Percentiles rank a stretch among this genome's conserved stretches.
Evolutionary conservation across 1,140 invertebrate species (phyloP).

Genomic region (Pemphigus obesinymphae): DNA sequence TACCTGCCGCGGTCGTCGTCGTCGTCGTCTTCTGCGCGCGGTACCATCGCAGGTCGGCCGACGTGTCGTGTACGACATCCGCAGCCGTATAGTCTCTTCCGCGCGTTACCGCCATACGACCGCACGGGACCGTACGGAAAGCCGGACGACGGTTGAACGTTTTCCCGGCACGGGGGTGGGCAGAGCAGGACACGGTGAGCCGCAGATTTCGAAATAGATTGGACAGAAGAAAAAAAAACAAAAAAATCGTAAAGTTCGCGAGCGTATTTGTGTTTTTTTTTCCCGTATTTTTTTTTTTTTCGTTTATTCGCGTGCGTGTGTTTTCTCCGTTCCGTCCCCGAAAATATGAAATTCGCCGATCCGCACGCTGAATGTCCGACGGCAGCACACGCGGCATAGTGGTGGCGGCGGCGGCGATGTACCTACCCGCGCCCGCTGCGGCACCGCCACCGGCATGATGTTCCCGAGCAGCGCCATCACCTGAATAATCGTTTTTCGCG

Average conservation of each 20-base stretch:
- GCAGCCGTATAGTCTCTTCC: too few species aligned
- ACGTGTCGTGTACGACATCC: slow-evolving; percentile 3
- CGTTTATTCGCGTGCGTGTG: not conserved
- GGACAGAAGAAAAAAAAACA: too few species aligned
- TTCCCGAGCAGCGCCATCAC: not conserved
- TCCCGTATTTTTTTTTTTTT: too few species aligned
- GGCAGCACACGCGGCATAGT: not conserved
- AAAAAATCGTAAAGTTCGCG: too few species aligned
- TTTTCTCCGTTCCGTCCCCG: not conserved
- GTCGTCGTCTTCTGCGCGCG: slow-evolving; percentile 20
- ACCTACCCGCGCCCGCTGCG: not conserved
- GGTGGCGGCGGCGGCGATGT: not conserved
- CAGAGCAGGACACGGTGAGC: too few species aligned
- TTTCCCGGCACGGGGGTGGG: too few species aligned
- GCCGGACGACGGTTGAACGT: too few species aligned
- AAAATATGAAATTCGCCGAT: not conserved
- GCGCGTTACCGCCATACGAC: not conserved
- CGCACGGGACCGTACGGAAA: not conserved
- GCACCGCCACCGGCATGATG: not conserved
- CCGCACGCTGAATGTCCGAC: not conserved
- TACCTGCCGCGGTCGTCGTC: slow-evolving; percentile 36
- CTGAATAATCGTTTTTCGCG: too few species aligned
- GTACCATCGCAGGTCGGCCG: slow-evolving; percentile 26
- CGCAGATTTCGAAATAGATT: not conserved
- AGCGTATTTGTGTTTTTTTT: not conserved